Evolutionary conservation across 2,797 vertebrate species (phyloP).

Genomic region (Nannoperca australis): DNA sequence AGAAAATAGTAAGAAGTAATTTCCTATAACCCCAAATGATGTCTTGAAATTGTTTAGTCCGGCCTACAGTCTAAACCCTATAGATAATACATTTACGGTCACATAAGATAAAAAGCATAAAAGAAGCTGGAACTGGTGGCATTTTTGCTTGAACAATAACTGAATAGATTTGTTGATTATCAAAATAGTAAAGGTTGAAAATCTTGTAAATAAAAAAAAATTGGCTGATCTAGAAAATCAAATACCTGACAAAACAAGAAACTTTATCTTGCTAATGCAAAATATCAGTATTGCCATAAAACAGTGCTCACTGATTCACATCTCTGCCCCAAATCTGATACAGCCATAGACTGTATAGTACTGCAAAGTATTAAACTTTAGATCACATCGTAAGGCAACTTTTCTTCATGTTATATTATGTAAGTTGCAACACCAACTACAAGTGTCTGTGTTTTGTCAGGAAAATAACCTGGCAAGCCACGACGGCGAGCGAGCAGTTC

Average conservation of each 20-base stretch:
- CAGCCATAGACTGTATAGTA: not conserved
- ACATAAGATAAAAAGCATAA: not conserved
- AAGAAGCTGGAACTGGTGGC: not conserved
- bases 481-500: not conserved
- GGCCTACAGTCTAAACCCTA: not conserved
- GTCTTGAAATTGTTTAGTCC: not conserved
- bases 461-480: not conserved
- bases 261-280: not conserved
- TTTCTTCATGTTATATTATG: not conserved
- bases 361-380: not conserved
- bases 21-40: not conserved
- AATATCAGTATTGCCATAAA: not conserved
- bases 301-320: not conserved
- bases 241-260: not conserved
- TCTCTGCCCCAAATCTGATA: not conserved
- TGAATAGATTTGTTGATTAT: not conserved
- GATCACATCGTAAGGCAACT: not conserved
- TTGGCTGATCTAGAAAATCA: not conserved
- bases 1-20: not conserved
- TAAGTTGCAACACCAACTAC: not conserved
- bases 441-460: slow-evolving; percentile 1
- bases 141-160: not conserved
- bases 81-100: not conserved
- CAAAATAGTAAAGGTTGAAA: not conserved
- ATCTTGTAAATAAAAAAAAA: not conserved